These are phyloP conservation scores for Oxystoma pomonae DNA, from an alignment of 2,888 invertebrate genomes.

Conservation along the genomic window DNA sequence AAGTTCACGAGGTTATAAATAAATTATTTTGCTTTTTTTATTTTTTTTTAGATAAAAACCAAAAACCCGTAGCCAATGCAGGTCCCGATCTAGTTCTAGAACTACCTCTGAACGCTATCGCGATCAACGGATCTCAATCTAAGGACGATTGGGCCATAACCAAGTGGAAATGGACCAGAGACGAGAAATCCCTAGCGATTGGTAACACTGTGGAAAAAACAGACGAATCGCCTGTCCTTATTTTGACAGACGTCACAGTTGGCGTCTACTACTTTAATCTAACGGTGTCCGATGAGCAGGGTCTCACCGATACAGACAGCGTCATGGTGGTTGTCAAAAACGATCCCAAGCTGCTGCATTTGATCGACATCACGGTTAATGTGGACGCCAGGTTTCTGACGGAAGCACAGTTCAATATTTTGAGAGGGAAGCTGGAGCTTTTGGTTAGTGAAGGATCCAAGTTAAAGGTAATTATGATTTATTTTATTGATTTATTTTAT, in stretches of 20 bases:
- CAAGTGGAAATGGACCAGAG: slow-evolving; percentile 79
- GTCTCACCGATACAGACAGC: slow-evolving; percentile 74
- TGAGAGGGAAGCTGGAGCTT: slow-evolving; percentile 76
- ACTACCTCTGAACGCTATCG: slow-evolving; percentile 70
- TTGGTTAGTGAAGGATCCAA: slow-evolving; percentile 70
- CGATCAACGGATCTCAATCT: slow-evolving; percentile 80
- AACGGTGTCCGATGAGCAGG: slow-evolving; percentile 88
- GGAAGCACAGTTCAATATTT: slow-evolving; percentile 67
- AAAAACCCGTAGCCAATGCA: slow-evolving; percentile 82
- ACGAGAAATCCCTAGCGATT: slow-evolving; percentile 73
- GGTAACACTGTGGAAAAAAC: slow-evolving; percentile 71
- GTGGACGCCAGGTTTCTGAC: slow-evolving; percentile 66
- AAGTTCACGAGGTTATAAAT: too few species aligned
- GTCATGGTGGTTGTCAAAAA: slow-evolving; percentile 79
- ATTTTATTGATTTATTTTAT: too few species aligned
- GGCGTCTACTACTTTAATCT: slow-evolving; percentile 87
- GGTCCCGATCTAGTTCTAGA: slow-evolving; percentile 79
- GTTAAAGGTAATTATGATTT: slow-evolving; percentile 44
- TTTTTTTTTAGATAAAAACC: slow-evolving; percentile 74
- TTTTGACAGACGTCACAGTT: slow-evolving; percentile 76
- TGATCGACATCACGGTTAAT: slow-evolving; percentile 79
- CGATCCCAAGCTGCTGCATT: slow-evolving; percentile 69
- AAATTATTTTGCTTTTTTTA: too few species aligned
- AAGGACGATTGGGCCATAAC: slow-evolving; percentile 84
- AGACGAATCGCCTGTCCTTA: slow-evolving; percentile 72